A percentile compares a stretch with the other conserved stretches of the same genome.
Conservation (phyloP, 2,888 invertebrate species). For the Hymenopus coronatus region DNA sequence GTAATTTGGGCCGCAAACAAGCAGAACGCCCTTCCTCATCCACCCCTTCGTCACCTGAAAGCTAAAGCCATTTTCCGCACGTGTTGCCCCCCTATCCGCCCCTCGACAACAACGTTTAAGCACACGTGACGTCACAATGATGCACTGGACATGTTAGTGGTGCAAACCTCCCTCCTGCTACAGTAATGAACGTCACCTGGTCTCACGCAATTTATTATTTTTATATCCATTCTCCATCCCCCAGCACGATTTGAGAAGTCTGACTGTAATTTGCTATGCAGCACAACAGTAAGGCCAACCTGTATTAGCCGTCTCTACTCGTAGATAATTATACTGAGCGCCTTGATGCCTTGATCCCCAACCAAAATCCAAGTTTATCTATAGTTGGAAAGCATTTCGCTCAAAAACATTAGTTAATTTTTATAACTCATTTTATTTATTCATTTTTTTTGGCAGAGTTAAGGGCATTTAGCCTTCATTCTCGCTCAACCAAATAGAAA, state of each 20-base stretch:
- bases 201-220: not conserved
- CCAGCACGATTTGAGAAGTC: not conserved
- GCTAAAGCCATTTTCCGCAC: conserved; percentile 3
- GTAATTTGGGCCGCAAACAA: not conserved
- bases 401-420: too few species aligned
- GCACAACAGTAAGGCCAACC: too few species aligned
- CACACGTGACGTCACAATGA: conserved; percentile 19
- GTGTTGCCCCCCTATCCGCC: conserved; percentile 5
- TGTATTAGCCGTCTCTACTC: too few species aligned
- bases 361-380: too few species aligned
- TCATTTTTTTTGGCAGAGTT: too few species aligned
- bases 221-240: not conserved
- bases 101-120: conserved; percentile 14
- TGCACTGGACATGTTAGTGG: conserved; percentile 15
- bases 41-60: not conserved
- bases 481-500: too few species aligned
- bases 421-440: too few species aligned
- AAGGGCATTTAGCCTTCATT: too few species aligned
- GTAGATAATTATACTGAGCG: too few species aligned
- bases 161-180: not conserved
- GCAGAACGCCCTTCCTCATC: not conserved
- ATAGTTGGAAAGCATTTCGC: too few species aligned
- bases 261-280: not conserved
- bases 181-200: not conserved
- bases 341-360: too few species aligned